Base-by-base conservation (phyloP, 2,888 invertebrate genomes). In the Lepidocyrtoides sp. region DNA sequence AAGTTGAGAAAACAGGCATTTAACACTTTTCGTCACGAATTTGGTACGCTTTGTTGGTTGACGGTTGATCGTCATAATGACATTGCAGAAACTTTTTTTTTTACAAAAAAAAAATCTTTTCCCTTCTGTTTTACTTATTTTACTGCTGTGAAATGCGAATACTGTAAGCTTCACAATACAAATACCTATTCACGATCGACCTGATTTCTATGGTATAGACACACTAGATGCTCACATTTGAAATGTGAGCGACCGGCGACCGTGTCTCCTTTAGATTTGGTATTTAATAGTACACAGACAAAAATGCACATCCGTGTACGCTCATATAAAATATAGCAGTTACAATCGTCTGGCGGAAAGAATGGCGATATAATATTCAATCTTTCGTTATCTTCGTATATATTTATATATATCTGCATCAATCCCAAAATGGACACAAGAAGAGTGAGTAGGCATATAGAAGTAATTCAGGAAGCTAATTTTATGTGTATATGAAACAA, bases 391-490 rank as follows among this genome's bases (percentile, higher is more conserved):
- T 54, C 54, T 26, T 20, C 57, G 12, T 57, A 54, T 54, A 17
- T 54, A 36, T 14, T 23, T 14, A 36, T 26, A 14, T 54, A 14
- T 17, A n/a, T 4, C 5, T 54, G n/a, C 4, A 48, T 10, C 3
- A 54, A 17, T 57, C 44, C 23, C 23, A 72, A 72, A 72, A 4
- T 44, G 41, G 48, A 72, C 23, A 48, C 36, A 29, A 29, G 36
- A 69, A 41, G 36, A 69, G 36, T 36, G 36, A 36, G 36, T 26
- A 26, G 26, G 26, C 69, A 36, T 36, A 36, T 36, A 72, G 69
- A 48, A 32, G 72, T 57, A 85, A 85, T 85, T 85, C 85, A 85
- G 85, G 85, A 85, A 85, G 85, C 75, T 85, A 85, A 85, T 60
- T 75, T 75, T 85, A 85, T 32, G 29, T 75, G 26, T 12, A n/a